Percentiles rank a stretch among this genome's conserved stretches.
These are phyloP conservation scores for Poeciliopsis gracilis DNA, from an alignment of 2,797 vertebrate genomes.

Conservation along the genomic window DNA sequence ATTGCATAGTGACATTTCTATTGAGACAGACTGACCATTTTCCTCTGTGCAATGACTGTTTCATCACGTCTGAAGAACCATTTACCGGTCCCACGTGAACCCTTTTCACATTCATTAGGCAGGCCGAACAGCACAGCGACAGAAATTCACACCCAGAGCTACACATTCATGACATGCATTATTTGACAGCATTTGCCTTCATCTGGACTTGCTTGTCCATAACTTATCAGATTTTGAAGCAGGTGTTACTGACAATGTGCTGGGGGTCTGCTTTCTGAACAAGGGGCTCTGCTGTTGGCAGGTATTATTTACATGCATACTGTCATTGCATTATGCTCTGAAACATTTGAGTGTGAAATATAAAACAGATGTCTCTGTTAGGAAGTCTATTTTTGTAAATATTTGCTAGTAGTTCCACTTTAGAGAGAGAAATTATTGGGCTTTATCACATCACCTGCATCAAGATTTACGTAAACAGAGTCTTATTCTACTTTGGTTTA, in stretches of 20 bases:
- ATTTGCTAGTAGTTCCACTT: not conserved
- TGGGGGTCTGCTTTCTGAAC: constrained; percentile 25
- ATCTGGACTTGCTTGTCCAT: constrained; percentile 52
- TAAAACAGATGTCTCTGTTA: constrained; percentile 18
- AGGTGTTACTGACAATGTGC: constrained; percentile 41
- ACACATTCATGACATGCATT: constrained; percentile 54
- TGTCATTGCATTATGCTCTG: constrained; percentile 36
- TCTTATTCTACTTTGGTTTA: not conserved
- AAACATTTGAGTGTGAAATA: constrained; percentile 32
- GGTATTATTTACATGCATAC: constrained; percentile 54
- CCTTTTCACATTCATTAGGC: constrained; percentile 73
- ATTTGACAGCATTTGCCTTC: constrained; percentile 61
- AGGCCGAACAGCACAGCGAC: constrained; percentile 45
- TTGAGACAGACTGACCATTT: constrained; percentile 74
- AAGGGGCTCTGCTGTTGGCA: constrained; percentile 43
- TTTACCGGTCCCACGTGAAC: constrained; percentile 72
- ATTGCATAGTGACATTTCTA: constrained; percentile 75
- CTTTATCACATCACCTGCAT: not conserved
- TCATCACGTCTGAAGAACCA: constrained; percentile 71
- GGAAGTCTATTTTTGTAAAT: constrained; percentile 11
- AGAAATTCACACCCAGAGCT: constrained; percentile 45
- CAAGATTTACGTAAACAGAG: not conserved
- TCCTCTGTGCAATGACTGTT: constrained; percentile 60
- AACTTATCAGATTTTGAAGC: constrained; percentile 59
- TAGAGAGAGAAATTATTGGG: not conserved